phyloP scores from a whole-genome alignment of 2,888 invertebrate species.

The Miltochrista miniata region DNA sequence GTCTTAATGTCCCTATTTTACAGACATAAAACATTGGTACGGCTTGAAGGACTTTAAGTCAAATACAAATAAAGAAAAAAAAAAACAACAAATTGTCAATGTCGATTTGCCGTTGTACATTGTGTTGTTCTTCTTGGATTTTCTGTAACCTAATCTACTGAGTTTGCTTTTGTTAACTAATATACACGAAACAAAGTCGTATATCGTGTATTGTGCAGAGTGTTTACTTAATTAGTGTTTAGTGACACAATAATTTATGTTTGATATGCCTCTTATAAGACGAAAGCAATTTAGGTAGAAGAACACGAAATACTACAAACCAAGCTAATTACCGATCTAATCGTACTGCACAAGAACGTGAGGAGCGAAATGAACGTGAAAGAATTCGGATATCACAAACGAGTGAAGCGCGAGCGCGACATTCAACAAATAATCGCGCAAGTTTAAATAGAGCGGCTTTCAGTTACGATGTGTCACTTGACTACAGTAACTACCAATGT shows the following conservation, averaged over 20 bases:
- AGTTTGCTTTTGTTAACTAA: conserved; percentile 29
- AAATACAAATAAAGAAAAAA: conserved; percentile 19
- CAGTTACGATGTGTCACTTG: conserved; percentile 15
- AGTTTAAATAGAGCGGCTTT: conserved; percentile 29
- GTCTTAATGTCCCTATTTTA: conserved; percentile 13
- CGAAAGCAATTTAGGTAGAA: conserved; percentile 40
- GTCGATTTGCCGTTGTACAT: too few species aligned
- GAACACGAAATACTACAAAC: conserved; percentile 44
- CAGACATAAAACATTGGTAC: too few species aligned
- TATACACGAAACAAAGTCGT: conserved; percentile 25
- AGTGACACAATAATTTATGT: conserved; percentile 16
- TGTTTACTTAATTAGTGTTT: conserved; percentile 11
- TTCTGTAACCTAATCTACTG: conserved; percentile 24
- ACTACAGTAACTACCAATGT: conserved; percentile 20
- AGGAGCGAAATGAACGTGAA: conserved; percentile 27
- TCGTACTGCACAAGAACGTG: conserved; percentile 42
- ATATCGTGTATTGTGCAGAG: conserved; percentile 23
- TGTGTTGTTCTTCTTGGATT: conserved; percentile 5
- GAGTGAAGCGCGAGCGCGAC: conserved; percentile 32
- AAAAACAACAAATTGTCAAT: not conserved
- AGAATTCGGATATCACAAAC: conserved; percentile 38
- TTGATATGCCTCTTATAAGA: conserved; percentile 29
- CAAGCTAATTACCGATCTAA: conserved; percentile 44
- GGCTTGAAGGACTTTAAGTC: conserved; percentile 20
- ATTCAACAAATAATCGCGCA: conserved; percentile 27